Base-by-base conservation (phyloP, 2,797 vertebrate species). In the Tragelaphus eurycerus region DNA sequence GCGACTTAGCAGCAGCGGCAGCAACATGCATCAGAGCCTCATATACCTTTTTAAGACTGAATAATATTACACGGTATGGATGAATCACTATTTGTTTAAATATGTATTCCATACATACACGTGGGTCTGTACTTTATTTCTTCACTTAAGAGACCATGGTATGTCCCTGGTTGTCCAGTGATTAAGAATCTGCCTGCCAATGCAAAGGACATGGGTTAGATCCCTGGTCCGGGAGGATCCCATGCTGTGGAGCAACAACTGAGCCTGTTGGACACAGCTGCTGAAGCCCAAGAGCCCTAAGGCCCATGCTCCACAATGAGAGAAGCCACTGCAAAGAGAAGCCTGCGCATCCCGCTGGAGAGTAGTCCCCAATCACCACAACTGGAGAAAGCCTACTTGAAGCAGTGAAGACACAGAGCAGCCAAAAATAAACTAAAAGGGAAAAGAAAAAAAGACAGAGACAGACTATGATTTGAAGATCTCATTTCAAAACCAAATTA, bases 271-370 rank as follows among this genome's bases (percentile, higher is more conserved):
- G 0, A 71, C 34, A 38, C 64, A 12, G 64, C 34, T 38, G 6
- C 34, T 38, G 64, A 71, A 71, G 64, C 19, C 34, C 34, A 12
- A 21, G n/a, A 71, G 34, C 34, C 34, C 64, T 23, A 38, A 12
- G 21, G 64, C 64, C 19, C n/a, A 6, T 2, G 5, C 19, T 71
- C 4, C n/a, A 3, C 4, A 6, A 21, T 0, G 3, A 11, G n/a
- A 71, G 34, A 38, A 38, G 64, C 19, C 19, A 12, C 34, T 0
- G 4, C 64, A 38, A 6, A 71, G n/a, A 67, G 34, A 38, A 38
- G 64, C 19, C 64, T 38, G 34, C 4, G 6, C 19, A 38, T 9
- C n/a, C 34, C 5, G 5, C 64, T 71, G 34, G 64, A 23, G 64
- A 71, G 10, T 12, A 38, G n/a, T 23, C 64, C n/a, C 9, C 64